phyloP scores from a whole-genome alignment of 1,140 invertebrate species.

The Sesamia nonagrioides region DNA sequence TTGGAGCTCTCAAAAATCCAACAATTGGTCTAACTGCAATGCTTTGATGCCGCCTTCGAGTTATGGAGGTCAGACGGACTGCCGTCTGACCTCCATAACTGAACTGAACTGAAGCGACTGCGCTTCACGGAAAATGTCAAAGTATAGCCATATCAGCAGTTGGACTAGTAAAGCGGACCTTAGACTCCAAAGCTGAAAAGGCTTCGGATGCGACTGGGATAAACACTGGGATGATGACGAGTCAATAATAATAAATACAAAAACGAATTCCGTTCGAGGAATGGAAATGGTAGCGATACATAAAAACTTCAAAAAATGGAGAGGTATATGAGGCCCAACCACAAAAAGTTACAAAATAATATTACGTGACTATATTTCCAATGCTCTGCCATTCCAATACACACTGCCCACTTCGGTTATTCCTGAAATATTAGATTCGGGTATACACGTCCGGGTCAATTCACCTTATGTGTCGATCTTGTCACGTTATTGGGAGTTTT shows the following conservation, averaged over 20 bases:
- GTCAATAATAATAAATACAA: background rate
- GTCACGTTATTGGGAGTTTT: background rate
- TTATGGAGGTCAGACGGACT: no score
- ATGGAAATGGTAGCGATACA: background rate
- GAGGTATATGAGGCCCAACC: background rate
- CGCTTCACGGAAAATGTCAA: no score
- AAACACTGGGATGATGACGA: no score
- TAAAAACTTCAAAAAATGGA: background rate
- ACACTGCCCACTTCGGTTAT: background rate
- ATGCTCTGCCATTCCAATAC: background rate
- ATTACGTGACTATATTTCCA: conserved; percentile 2
- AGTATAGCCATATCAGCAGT: no score
- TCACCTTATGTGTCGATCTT: background rate
- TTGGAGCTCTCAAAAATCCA: no score
- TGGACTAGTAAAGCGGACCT: no score
- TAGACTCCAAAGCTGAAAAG: no score
- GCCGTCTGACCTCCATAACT: no score
- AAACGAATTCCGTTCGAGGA: background rate
- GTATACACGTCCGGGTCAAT: background rate
- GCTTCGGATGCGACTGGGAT: no score
- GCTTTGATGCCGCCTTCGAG: no score
- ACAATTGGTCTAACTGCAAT: no score
- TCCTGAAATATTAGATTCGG: background rate
- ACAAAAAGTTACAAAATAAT: background rate
- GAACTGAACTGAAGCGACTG: no score